phyloP scores from a whole-genome alignment of 2,888 invertebrate genomes.

The Macrophya annulata region DNA sequence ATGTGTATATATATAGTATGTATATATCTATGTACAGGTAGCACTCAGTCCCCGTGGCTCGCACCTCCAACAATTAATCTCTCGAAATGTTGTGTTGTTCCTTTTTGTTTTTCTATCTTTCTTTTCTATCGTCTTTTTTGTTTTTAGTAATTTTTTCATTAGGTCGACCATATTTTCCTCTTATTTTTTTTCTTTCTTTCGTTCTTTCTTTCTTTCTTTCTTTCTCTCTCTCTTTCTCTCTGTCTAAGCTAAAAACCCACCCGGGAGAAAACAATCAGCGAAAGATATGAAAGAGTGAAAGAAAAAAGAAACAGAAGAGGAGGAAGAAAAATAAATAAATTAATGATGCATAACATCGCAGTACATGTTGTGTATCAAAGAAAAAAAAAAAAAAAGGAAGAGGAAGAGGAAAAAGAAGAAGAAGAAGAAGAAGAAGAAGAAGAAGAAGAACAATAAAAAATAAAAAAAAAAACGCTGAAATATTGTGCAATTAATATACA shows the following conservation, averaged over 20 bases:
- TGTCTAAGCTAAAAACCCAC: not conserved
- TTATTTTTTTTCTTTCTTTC: not conserved
- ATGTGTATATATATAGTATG: not conserved
- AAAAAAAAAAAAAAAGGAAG: not conserved
- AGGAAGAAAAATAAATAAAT: not conserved
- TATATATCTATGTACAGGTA: not conserved
- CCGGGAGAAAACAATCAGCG: not conserved
- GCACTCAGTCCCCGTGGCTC: slow-evolving; percentile 37
- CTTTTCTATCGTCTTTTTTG: not conserved
- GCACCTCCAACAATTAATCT: slow-evolving; percentile 40
- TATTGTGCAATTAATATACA: not conserved
- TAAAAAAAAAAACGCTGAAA: not conserved
- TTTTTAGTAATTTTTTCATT: slow-evolving; percentile 7
- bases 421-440: not conserved
- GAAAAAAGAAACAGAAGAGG: not conserved
- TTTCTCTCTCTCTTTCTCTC: not conserved
- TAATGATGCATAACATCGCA: not conserved
- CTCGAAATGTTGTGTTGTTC: slow-evolving; percentile 16
- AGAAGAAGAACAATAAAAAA: too few species aligned
- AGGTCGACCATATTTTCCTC: not conserved
- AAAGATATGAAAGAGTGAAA: not conserved
- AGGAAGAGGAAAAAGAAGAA: not conserved
- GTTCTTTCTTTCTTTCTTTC: not conserved
- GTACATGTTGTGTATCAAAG: not conserved
- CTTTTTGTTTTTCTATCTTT: not conserved